Evolutionary conservation across 1,140 invertebrate genomes (phyloP).

Genomic region (Cardiocondyla obscurior): DNA sequence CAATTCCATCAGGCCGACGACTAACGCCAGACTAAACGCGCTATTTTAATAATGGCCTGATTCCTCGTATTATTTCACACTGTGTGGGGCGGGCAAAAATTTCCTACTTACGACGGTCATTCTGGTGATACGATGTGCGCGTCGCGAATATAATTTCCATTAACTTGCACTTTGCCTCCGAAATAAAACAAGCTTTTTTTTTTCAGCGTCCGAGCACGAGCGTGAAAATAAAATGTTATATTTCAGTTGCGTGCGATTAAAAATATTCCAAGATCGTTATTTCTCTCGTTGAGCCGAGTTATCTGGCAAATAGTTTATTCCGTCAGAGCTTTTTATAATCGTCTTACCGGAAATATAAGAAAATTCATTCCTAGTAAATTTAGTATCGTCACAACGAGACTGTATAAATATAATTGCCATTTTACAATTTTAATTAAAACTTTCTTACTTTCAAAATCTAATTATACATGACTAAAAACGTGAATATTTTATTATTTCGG

Average conservation of each 20-base stretch:
- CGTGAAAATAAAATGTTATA: neutral
- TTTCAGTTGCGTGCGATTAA: neutral
- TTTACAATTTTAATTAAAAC: too few species aligned
- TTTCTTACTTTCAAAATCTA: too few species aligned
- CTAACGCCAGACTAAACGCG: conserved; percentile 53
- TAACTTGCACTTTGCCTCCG: conserved; percentile 1
- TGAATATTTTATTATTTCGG: neutral
- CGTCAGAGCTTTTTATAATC: too few species aligned
- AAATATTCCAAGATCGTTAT: neutral
- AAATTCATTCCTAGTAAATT: neutral
- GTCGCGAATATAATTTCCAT: conserved; percentile 8
- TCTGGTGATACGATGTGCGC: neutral
- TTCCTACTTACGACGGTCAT: neutral
- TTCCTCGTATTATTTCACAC: conserved; percentile 49
- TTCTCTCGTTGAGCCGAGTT: too few species aligned
- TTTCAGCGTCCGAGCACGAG: neutral
- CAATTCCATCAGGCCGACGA: conserved; percentile 51
- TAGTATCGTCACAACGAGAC: neutral
- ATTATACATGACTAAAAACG: neutral
- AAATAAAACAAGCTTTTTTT: neutral
- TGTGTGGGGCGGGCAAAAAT: conserved; percentile 30
- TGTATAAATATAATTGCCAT: neutral
- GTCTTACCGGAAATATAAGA: too few species aligned
- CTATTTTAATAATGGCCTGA: conserved; percentile 58
- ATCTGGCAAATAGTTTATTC: too few species aligned